These are phyloP conservation scores for Plagodis pulveraria DNA, from an alignment of 2,888 invertebrate genomes.

Conservation along the genomic window DNA sequence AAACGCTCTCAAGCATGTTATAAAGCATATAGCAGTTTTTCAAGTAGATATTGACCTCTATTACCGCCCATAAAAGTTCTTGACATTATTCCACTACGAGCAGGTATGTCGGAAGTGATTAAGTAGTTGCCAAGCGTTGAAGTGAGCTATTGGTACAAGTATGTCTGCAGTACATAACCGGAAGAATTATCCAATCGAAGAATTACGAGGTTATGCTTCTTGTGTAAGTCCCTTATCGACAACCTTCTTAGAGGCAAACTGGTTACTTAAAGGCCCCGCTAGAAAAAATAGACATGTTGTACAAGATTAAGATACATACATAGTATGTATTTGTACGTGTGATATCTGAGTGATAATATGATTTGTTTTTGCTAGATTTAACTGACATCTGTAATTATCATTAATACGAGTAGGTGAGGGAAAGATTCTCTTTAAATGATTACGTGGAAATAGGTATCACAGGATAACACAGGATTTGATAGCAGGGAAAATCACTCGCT, in stretches of 20 bases:
- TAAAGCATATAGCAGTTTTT: conserved; percentile 2
- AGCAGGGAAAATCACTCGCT: too few relatives aligned
- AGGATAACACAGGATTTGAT: too few relatives aligned
- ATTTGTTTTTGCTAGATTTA: too few relatives aligned
- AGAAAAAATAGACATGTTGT: conserved; percentile 13
- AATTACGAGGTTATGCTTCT: conserved; percentile 48
- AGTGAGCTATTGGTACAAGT: conserved; percentile 2
- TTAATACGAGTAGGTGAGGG: too few relatives aligned
- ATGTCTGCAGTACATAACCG: conserved; percentile 43
- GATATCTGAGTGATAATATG: too few relatives aligned
- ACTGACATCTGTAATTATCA: too few relatives aligned
- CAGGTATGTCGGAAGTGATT: conserved; percentile 56
- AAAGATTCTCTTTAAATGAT: too few relatives aligned
- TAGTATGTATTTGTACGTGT: too few relatives aligned
- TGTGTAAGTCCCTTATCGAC: conserved; percentile 41
- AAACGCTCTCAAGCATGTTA: too few relatives aligned
- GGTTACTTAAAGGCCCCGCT: conserved; percentile 46
- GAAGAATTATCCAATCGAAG: conserved; percentile 54
- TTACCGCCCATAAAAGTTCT: conserved; percentile 49
- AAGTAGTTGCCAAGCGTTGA: conserved; percentile 25
- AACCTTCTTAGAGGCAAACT: conserved; percentile 58
- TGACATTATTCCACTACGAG: conserved; percentile 56
- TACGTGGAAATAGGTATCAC: too few relatives aligned
- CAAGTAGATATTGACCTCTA: conserved; percentile 51
- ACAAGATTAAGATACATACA: conserved; percentile 1